Base-by-base conservation (phyloP, 2,113 vertebrate species). In the Mastomys natalensis region DNA sequence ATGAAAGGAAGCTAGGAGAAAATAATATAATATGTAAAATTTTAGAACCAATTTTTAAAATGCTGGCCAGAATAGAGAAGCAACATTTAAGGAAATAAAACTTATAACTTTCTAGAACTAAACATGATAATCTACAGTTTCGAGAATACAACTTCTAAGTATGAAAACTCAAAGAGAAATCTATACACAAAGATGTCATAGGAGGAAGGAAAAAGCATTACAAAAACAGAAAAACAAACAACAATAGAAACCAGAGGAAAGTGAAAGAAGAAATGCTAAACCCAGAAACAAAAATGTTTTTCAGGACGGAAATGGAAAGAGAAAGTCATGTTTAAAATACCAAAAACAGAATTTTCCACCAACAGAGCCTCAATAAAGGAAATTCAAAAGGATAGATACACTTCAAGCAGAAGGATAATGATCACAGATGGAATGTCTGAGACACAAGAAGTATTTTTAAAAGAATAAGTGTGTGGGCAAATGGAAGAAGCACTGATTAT, bases 391-490 rank as follows among this genome's bases (percentile, higher is more conserved):
- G 37, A 84, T 90, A 94, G 37, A 84, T 90, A 94, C 45, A 95
- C 40, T 88, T 92, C 5, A 31, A 91, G 84, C 73, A 81, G 31
- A 88, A 95, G 84, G 48, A 78, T 37, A 85, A 43, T 93, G 40
- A 91, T 90, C 85, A 77, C 80, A 89, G 90, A 93, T 91, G 55
- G 87, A 91, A 91, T 11, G 55, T 76, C 88, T 97, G 66, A 91
- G 43, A 78, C 48, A 43, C 19, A 91, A 58, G 66, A 76, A 80
- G 16, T 77, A 62, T 84, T 90, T 62, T 51, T 60, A 31, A 80
- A 64, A 43, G 90, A 95, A 21, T 84, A 82, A 89, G 81, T 60
- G 53, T 73, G 11, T 62, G 7, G 45, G 86, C 37, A 96, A 95
- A 92, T 62, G 9, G 64, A 96, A 94, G 53, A 64, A 88, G 17